A percentile compares a stretch with the other conserved stretches of the same genome.
phyloP scores from a whole-genome alignment of 1,140 invertebrate species.

The Diabrotica undecimpunctata region DNA sequence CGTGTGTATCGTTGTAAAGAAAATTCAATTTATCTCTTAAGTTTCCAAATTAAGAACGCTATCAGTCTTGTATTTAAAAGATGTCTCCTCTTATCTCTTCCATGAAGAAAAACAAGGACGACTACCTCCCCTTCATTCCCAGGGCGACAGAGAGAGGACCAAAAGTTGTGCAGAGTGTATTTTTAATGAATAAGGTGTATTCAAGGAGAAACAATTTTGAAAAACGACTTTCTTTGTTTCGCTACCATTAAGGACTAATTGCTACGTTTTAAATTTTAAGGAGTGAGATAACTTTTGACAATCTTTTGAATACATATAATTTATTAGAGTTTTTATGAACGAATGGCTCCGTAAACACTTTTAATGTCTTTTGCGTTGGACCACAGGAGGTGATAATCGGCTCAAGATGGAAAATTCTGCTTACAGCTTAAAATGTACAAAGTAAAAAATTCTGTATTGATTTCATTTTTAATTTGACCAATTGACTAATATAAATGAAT shows the following conservation, averaged over 20 bases:
- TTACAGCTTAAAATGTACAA: too few species aligned
- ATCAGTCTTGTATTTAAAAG: constrained; percentile 44
- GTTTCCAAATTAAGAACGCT: constrained; percentile 41
- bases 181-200: constrained; percentile 32
- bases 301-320: constrained; percentile 39
- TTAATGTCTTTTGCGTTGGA: constrained; percentile 17
- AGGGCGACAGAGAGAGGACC: constrained; percentile 16
- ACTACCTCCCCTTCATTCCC: not conserved
- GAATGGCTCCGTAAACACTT: constrained; percentile 20
- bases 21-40: constrained; percentile 43
- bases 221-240: constrained; percentile 48
- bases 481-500: too few species aligned
- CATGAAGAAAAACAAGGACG: constrained; percentile 21
- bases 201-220: constrained; percentile 43
- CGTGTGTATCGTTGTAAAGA: constrained; percentile 25
- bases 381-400: constrained; percentile 6
- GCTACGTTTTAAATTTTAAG: constrained; percentile 45
- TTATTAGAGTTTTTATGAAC: constrained; percentile 35
- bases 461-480: too few species aligned
- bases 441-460: too few species aligned
- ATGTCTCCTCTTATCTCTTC: constrained; percentile 33
- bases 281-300: constrained; percentile 40
- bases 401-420: not conserved
- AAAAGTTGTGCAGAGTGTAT: constrained; percentile 20
- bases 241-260: constrained; percentile 45